Base-by-base conservation (phyloP, 2,888 invertebrate genomes). In the Epistrophe eligans region DNA sequence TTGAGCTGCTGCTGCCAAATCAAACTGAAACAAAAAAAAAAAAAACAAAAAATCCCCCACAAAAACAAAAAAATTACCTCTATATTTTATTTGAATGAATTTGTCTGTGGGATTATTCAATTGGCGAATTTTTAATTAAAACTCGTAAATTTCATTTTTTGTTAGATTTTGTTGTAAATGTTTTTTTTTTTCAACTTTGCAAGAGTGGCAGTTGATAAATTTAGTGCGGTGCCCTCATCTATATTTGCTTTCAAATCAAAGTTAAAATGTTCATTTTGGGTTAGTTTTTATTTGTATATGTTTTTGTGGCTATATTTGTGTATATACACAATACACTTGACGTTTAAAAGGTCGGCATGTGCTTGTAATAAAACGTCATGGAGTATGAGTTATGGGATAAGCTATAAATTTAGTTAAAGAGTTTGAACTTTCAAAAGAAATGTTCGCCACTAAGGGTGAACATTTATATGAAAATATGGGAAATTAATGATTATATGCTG, bases 51-150 rank as follows among this genome's bases (percentile, higher is more conserved):
- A 24, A 24, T 8, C 5, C 8, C 15, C 13, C 13, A 15, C 62
- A 5, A 28, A 5, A 28, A 35, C 35, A 67, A 60, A 62, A 60
- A 62, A 64, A n/a, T 32, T 15, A 55, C 50, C 40, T 70, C 55
- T 58, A 62, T 24, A 24, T 24, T 66, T 71, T 43, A 64, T 76
- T 79, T 17, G 28, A 60, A 67, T 73, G 66, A 72, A 73, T 66
- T 70, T 55, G 15, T 70, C 72, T 35, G 38, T 38, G 60, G 67
- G 71, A 67, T 73, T 73, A 77, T 84, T 81, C 72, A 66, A 67
- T 77, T 77, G 80, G 80, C 71, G 77, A 84, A 77, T 84, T 81
- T 80, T 81, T 84, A 84, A 84, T 84, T 84, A 84, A 84, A 80
- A 67, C 60, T 76, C 76, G 84, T 79, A 76, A 76, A 84, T 84